Evolutionary conservation across 2,113 vertebrate genomes (phyloP), one percentile per base, ranked within the genome.

Genomic region (Odobenus rosmarus): DNA sequence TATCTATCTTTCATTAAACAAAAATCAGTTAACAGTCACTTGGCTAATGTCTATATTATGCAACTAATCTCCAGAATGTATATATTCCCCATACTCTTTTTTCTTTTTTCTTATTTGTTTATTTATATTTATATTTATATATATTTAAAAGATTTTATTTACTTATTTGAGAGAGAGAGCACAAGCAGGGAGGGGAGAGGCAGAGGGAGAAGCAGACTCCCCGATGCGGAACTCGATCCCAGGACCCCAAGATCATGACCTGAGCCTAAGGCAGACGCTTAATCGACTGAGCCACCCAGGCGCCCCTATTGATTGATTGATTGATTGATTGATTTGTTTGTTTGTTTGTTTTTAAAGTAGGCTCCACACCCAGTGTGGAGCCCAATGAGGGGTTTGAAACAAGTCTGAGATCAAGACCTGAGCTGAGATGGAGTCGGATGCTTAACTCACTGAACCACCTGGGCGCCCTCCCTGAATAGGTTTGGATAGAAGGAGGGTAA

Each of bases 51-150:
- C 79, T 93, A 23, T 49, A 82, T 79, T 84, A 77, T 72, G 19
- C 19, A 87, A 42, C 88, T 84, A 92, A 55, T 92, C 64, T 94
- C 89, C 80, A 90, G 64, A 88, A 26, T 84, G 59, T 26, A 94
- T 69, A 88, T 95, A 74, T 74, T 90, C 74, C 64, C 59, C 71
- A 4, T 64, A 71, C 10, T 83, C 69, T 36, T 69, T 69, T n/a
- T 69, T 10, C 7, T 59, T 59, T 59, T 9, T 10, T 23, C 9
- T 59, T 59, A 24, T 59, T 21, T 57, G 18, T 57, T 24, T 62
- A 69, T 69, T 69, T 33, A 67, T 69, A 36, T 69, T 69, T 69
- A 9, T 69, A n/a, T 36, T 69, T 69, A n/a, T 69, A 33, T 67
- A n/a, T 16, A 18, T n/a, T 67, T 28, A 14, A 64, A 67, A 67